Base-by-base conservation (phyloP, 2,888 invertebrate genomes). In the Cloeon dipterum region DNA sequence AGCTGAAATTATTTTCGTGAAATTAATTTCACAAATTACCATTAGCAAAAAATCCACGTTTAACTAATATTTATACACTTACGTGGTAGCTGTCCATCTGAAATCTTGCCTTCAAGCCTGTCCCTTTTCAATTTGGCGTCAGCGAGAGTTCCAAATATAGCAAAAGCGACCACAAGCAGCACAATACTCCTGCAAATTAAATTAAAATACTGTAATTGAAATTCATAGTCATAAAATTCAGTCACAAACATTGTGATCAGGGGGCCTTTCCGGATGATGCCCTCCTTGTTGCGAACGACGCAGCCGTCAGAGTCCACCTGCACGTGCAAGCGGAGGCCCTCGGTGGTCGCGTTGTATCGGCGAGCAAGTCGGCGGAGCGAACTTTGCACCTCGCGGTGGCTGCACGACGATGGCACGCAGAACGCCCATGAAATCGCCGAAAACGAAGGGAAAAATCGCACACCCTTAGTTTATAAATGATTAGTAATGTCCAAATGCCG, bases 401-500 rank as follows among this genome's bases (percentile, higher is more conserved):
- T 39, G 32, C 32, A 35, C 16, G 29, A 20, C 7, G 35, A 17
- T 20, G 39, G 38, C 13, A 41, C 29, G 26, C 35, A 35, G 13
- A 41, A 26, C 3, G 39, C 41, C 29, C 35, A 36, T 11, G 39
- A 29, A 14, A 36, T 36, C 18, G 36, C 20, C n/a, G 41, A 39
- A 25, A 41, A 41, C 16, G 41, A 19, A 16, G 41, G 41, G 38
- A 41, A 41, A 34, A 41, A 41, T 4, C 29, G 25, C 4, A 39
- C 37, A 20, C 29, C 36, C 39, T 39, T n/a, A n/a, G n/a, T n/a
- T n/a, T n/a, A 20, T 8, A 39, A 36, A 20, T 29, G n/a, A 7
- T 29, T 8, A 29, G n/a, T n/a, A n/a, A n/a, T n/a, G n/a, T n/a
- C n/a, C n/a, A 29, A 29, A 29, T 8, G 29, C 5, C 7, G 8